Evolutionary conservation across 2,888 invertebrate species (phyloP).

Genomic region (Odontomyia ornata): DNA sequence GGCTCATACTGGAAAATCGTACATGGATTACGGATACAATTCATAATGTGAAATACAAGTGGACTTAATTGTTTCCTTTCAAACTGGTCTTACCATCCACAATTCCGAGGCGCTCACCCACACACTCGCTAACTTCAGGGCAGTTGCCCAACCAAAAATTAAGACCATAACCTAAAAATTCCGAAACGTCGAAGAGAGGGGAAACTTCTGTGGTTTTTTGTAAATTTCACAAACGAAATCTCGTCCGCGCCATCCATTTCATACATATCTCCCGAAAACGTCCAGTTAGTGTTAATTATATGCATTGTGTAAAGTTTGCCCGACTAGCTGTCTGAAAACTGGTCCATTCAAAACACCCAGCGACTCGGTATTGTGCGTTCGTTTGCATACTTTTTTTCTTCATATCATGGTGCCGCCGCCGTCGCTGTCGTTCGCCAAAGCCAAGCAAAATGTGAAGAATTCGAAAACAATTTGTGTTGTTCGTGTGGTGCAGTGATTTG

Average conservation of each 20-base stretch:
- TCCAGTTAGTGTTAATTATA: slow-evolving; percentile 32
- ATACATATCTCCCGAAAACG: slow-evolving; percentile 41
- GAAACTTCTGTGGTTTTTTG: slow-evolving; percentile 38
- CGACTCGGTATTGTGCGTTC: slow-evolving; percentile 32
- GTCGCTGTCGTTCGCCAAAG: slow-evolving; percentile 8
- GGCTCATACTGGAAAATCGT: too few species aligned
- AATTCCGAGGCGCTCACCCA: background rate
- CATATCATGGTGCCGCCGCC: slow-evolving; percentile 36
- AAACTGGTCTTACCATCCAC: too few species aligned
- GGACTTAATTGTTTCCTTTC: too few species aligned
- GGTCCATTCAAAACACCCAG: slow-evolving; percentile 32
- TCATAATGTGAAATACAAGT: too few species aligned
- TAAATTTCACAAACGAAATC: slow-evolving; percentile 36
- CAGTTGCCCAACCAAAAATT: slow-evolving; percentile 18
- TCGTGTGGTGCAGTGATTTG: slow-evolving; percentile 9
- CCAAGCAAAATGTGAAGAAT: slow-evolving; percentile 13
- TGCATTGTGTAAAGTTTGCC: background rate
- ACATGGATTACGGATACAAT: too few species aligned
- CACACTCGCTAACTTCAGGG: slow-evolving; percentile 12
- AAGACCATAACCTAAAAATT: slow-evolving; percentile 36
- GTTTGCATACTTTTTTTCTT: slow-evolving; percentile 20
- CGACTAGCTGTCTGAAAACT: background rate
- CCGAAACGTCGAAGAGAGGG: slow-evolving; percentile 39
- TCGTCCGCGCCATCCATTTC: slow-evolving; percentile 41
- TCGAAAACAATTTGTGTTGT: slow-evolving; percentile 23